phyloP scores from a whole-genome alignment of 2,113 vertebrate species.

The Globicephala melas region DNA sequence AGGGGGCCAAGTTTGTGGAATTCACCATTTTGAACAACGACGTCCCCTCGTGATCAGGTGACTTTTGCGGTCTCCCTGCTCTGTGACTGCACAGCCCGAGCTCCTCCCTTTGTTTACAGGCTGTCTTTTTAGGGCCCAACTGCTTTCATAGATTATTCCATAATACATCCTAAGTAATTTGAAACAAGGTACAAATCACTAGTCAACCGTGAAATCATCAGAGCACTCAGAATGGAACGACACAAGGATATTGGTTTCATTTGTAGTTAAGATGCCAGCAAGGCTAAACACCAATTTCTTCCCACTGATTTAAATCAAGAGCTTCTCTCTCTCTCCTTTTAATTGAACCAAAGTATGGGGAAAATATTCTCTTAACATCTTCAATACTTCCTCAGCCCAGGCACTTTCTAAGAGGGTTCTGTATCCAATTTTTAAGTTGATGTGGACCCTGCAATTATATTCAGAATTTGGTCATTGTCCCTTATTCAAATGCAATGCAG shows the following conservation, averaged over 20 bases:
- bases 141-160: constrained; percentile 52
- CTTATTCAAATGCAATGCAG: constrained; percentile 1
- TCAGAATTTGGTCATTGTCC: constrained; percentile 3
- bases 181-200: constrained; percentile 70
- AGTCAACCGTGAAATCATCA: constrained; percentile 76
- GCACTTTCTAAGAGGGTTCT: background rate
- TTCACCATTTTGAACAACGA: background rate
- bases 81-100: background rate
- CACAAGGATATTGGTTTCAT: constrained; percentile 55
- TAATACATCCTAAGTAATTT: constrained; percentile 64
- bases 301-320: constrained; percentile 75
- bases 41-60: accelerated
- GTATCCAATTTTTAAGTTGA: constrained; percentile 6
- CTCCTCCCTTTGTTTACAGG: background rate
- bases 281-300: constrained; percentile 74
- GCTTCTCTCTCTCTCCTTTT: constrained; percentile 29
- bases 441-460: constrained; percentile 6
- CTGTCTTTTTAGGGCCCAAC: background rate
- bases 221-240: constrained; percentile 69
- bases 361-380: background rate
- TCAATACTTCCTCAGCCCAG: background rate
- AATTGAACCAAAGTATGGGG: background rate
- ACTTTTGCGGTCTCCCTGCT: background rate
- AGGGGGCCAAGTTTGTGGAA: background rate
- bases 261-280: constrained; percentile 52